Percentiles rank a stretch among this genome's conserved stretches.
phyloP scores from a whole-genome alignment of 2,113 vertebrate species.

The Lepisosteus osseus region DNA sequence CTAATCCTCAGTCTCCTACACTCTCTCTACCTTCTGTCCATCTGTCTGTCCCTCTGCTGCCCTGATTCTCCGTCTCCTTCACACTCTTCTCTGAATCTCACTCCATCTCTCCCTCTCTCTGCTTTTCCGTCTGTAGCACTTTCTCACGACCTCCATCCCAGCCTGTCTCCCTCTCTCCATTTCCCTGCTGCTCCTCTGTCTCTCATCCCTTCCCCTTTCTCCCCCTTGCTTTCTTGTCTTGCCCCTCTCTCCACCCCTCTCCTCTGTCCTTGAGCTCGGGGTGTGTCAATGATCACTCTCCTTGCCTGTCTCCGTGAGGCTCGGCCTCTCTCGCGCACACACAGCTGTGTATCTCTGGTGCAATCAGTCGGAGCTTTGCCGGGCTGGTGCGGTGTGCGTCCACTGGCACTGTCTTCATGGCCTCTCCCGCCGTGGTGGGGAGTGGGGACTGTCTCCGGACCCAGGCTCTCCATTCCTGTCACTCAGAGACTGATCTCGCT shows the following conservation, averaged over 20 bases:
- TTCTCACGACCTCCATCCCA: too few species aligned
- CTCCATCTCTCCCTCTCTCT: neutral
- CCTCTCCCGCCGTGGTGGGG: neutral
- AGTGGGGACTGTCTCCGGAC: slow-evolving; percentile 18
- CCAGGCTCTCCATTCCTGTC: too few species aligned
- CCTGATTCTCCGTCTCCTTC: too few species aligned
- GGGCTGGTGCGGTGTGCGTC: too few species aligned
- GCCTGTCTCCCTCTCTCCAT: neutral
- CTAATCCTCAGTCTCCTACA: too few species aligned
- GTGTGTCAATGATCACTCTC: neutral
- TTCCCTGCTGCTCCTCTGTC: neutral
- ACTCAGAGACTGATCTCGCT: too few species aligned
- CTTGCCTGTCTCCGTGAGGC: neutral
- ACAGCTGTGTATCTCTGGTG: neutral
- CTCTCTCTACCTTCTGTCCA: too few species aligned
- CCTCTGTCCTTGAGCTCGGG: neutral
- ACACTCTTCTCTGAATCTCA: too few species aligned
- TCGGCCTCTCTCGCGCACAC: neutral
- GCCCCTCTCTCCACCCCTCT: neutral
- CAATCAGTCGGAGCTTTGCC: too few species aligned
- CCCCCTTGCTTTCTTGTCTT: neutral
- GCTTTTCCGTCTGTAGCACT: slow-evolving; percentile 2
- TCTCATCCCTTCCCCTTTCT: neutral
- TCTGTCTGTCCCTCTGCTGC: too few species aligned
- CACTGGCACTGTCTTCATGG: too few species aligned